Evolutionary conservation across 2,113 vertebrate species (phyloP).

Genomic region (Urocitellus parryii): DNA sequence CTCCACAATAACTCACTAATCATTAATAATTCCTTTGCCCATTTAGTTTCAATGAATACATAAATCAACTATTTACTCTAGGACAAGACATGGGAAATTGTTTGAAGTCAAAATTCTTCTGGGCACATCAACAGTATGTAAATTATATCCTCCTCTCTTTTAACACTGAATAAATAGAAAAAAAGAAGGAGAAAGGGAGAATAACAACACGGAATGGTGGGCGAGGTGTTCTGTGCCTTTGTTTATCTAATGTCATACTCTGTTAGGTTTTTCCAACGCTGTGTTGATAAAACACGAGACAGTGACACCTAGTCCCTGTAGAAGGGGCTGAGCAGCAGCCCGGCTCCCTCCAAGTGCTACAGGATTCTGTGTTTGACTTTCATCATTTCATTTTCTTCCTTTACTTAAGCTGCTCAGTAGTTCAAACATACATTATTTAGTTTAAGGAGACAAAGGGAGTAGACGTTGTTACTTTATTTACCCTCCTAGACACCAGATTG

Average conservation of each 20-base stretch:
- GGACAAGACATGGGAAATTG: conserved; percentile 59
- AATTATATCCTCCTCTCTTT: conserved; percentile 62
- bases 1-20: conserved; percentile 72
- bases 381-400: not conserved
- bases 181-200: not conserved
- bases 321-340: not conserved
- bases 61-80: conserved; percentile 80
- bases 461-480: not conserved
- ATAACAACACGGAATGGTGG: not conserved
- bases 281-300: not conserved
- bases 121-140: not conserved
- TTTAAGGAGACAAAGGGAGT: conserved; percentile 13
- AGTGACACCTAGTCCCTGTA: not conserved
- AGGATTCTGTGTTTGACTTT: not conserved
- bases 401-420: not conserved
- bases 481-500: not conserved
- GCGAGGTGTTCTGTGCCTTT: not conserved
- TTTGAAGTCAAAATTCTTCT: conserved; percentile 70
- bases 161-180: conserved; percentile 46
- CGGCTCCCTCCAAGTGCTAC: fast-evolving
- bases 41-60: conserved; percentile 74
- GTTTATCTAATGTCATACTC: not conserved
- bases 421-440: conserved; percentile 42
- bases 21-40: conserved; percentile 77
- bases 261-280: not conserved